phyloP scores from a whole-genome alignment of 2,888 invertebrate genomes.

The Ennomos quercinarius region DNA sequence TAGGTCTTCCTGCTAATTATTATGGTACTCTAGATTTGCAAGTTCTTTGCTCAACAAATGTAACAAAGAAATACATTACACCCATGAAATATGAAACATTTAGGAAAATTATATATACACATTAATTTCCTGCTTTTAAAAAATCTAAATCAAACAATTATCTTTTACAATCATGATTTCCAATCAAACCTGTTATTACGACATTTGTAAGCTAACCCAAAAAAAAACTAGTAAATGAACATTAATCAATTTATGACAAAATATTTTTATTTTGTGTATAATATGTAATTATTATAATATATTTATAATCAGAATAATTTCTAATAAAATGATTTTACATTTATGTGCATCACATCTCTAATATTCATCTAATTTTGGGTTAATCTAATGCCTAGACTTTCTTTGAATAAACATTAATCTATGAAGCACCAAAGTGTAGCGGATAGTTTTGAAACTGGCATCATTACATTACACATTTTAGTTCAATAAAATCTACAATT shows the following conservation, averaged over 20 bases:
- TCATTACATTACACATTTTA: slow-evolving; percentile 25
- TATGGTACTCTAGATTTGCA: no score
- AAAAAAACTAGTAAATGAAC: no score
- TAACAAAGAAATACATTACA: no score
- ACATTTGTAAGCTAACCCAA: no score
- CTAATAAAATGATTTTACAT: not conserved
- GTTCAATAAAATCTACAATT: slow-evolving; percentile 26
- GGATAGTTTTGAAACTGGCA: slow-evolving; percentile 50
- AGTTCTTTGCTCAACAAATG: no score
- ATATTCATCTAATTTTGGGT: slow-evolving; percentile 5
- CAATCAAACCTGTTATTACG: not conserved
- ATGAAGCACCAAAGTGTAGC: slow-evolving; percentile 71
- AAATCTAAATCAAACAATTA: no score
- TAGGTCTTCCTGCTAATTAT: no score
- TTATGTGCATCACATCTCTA: slow-evolving; percentile 4
- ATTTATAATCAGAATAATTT: not conserved
- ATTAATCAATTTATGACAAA: no score
- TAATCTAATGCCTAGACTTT: slow-evolving; percentile 1
- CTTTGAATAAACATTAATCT: slow-evolving; percentile 45
- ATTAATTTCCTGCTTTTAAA: no score
- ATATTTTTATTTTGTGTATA: no score
- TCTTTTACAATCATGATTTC: slow-evolving; percentile 5
- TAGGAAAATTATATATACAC: no score
- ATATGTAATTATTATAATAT: no score
- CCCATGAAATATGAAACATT: not conserved